Evolutionary conservation across 64 coral and sea anemone species (phyloP).

Genomic region (Stylophora pistillata): DNA sequence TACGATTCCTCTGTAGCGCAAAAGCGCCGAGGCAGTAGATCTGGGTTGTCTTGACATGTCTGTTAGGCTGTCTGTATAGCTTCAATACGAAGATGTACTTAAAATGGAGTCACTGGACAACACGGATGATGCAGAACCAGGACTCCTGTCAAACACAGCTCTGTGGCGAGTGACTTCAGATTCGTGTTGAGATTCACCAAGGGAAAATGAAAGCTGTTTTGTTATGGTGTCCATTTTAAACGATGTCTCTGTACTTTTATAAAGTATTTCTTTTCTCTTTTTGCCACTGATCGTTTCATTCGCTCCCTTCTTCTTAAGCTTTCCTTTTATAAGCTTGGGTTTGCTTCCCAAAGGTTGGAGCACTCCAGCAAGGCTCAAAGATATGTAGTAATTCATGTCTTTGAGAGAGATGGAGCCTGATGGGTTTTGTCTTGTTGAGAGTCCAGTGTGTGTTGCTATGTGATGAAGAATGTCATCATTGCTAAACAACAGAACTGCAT

Average conservation of each 20-base stretch:
- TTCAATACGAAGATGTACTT: neutral
- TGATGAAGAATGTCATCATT: slow-evolving; percentile 94
- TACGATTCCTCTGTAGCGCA: slow-evolving; percentile 76
- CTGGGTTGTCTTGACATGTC: slow-evolving; percentile 81
- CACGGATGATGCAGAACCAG: neutral
- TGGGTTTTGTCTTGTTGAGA: slow-evolving; percentile 11
- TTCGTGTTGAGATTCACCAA: neutral
- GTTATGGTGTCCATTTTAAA: slow-evolving; percentile 25
- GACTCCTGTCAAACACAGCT: neutral
- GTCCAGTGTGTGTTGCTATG: slow-evolving; percentile 38
- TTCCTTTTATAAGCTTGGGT: slow-evolving; percentile 54
- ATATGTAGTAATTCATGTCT: slow-evolving; percentile 83
- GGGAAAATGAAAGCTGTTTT: slow-evolving; percentile 30
- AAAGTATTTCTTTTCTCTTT: neutral
- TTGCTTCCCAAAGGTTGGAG: slow-evolving; percentile 71
- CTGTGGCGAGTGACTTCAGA: neutral
- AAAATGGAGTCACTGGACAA: neutral
- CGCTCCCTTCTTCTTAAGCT: neutral
- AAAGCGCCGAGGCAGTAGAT: slow-evolving; percentile 72
- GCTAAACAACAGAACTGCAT: slow-evolving; percentile 74
- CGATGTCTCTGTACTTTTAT: neutral
- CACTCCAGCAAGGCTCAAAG: slow-evolving; percentile 83
- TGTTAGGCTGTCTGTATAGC: slow-evolving; percentile 3
- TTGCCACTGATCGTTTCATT: neutral
- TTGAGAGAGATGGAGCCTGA: slow-evolving; percentile 68